Conservation (phyloP, 2,113 vertebrate genomes). For the Passer montanus region DNA sequence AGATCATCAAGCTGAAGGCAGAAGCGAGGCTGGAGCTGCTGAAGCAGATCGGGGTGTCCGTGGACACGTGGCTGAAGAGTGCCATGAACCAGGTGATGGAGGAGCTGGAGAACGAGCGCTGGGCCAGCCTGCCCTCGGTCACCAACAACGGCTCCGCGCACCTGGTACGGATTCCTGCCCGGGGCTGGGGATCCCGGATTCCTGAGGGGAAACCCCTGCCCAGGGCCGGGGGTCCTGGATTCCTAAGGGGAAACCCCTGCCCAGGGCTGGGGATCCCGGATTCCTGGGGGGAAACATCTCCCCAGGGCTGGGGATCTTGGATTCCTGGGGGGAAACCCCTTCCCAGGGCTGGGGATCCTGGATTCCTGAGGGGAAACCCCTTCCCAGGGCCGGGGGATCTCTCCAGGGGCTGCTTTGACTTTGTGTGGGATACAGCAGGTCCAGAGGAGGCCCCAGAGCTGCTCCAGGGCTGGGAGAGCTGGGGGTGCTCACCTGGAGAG, state of each 20-base stretch:
- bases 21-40: constrained; percentile 93
- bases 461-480: not conserved
- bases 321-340: too few relatives aligned
- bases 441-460: accelerated
- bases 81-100: constrained; percentile 99
- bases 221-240: too few relatives aligned
- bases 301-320: too few relatives aligned
- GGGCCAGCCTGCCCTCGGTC: constrained; percentile 84
- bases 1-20: constrained; percentile 95
- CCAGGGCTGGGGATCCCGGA: too few relatives aligned
- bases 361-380: too few relatives aligned
- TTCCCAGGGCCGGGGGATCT: too few relatives aligned
- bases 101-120: constrained; percentile 96
- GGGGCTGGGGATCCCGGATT: not conserved
- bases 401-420: not conserved
- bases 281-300: too few relatives aligned
- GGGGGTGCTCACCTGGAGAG: not conserved
- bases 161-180: constrained; percentile 72
- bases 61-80: constrained; percentile 96
- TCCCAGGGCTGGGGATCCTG: too few relatives aligned
- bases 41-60: constrained; percentile 92
- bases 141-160: constrained; percentile 90
- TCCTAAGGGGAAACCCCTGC: too few relatives aligned
- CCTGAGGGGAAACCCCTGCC: too few relatives aligned
- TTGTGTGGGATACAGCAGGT: accelerated